Evolutionary conservation across 1,140 invertebrate genomes (phyloP), one percentile per base, ranked within the genome.

Genomic region (Gonioctena quinquepunctata): DNA sequence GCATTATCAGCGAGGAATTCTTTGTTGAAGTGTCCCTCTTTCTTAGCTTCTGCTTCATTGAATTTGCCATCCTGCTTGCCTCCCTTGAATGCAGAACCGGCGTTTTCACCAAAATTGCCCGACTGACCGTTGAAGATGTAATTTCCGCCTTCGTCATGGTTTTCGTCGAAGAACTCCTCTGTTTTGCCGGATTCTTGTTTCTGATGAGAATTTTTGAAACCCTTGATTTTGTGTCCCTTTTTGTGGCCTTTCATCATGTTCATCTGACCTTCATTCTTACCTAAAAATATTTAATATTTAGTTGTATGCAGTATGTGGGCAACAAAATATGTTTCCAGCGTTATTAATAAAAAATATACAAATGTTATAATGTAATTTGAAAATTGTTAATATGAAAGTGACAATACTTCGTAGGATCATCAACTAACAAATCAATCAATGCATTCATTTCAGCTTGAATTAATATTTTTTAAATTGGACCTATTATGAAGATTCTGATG

Each of bases 181-280:
- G 87, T 87, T 79, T 89, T 89, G 62, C 89, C 88, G 74, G 87
- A 86, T 75, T 90, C 89, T 74, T 90, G 89, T 69, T 90, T 90
- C 68, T 89, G 88, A 71, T 89, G 88, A 0, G 88, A 89, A 2
- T 85, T 85, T 74, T 89, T 88, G 79, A 89, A 90, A 6, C 89
- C 89, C 72, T 89, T 88, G 71, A 86, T 87, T 19, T 87, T 86
- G 77, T 90, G 88, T 2, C 89, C 89, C 67, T 90, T 90, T 75
- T 89, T 89, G 72, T 90, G 88, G 13, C 87, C 88, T 62, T 85
- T 85, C 22, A 85, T 83, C 69, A 83, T 83, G 48, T 87, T 87
- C 16, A 86, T 65, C 62, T 85, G 82, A 50, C 85, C 85, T 64
- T 85, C 86, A 48, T 87, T 86, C 69, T 77, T 76, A 21, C 82